phyloP scores from a whole-genome alignment of 2,113 vertebrate species.

The Brienomyrus brachyistius region DNA sequence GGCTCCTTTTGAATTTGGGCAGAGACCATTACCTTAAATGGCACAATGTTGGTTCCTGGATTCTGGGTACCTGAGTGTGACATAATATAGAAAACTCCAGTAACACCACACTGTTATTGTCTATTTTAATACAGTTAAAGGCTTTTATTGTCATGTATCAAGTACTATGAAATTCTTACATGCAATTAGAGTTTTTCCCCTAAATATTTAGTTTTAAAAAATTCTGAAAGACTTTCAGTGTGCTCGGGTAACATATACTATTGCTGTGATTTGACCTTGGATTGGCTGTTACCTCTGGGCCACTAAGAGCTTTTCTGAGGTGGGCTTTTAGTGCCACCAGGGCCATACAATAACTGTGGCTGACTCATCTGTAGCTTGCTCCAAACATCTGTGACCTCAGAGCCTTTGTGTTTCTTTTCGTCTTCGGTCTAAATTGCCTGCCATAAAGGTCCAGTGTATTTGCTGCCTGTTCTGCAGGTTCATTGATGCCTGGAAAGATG shows the following conservation, averaged over 20 bases:
- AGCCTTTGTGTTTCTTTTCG: not conserved
- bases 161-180: not conserved
- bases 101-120: not conserved
- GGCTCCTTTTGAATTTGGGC: not conserved
- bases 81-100: not conserved
- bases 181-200: not conserved
- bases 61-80: not conserved
- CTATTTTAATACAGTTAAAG: not conserved
- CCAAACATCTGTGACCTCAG: not conserved
- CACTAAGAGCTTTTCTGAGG: conserved; percentile 2
- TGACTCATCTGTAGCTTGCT: not conserved
- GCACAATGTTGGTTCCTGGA: not conserved
- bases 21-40: not conserved
- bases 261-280: not conserved
- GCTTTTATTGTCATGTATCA: not conserved
- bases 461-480: not conserved
- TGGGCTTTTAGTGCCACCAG: not conserved
- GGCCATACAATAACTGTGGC: not conserved
- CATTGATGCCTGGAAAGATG: not conserved
- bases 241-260: not conserved
- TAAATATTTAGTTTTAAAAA: not conserved
- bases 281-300: not conserved
- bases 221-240: not conserved
- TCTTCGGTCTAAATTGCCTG: not conserved
- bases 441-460: not conserved